Conservation (phyloP, 2,888 invertebrate genomes). For the Gari tellinella region DNA sequence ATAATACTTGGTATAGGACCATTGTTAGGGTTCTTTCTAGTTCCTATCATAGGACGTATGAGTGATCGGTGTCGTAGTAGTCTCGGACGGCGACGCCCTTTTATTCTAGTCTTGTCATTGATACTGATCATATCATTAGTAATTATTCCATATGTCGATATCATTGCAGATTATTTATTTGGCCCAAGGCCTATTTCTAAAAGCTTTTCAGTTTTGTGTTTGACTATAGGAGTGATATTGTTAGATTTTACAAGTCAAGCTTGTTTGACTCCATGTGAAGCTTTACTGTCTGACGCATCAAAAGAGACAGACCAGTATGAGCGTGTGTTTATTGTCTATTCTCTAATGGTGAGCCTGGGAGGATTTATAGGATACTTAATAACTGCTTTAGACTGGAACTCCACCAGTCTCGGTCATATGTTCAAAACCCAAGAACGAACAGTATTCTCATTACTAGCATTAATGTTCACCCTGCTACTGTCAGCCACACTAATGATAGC, state of each 20-base stretch:
- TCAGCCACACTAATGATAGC: constrained; percentile 94
- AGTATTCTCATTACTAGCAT: constrained; percentile 95
- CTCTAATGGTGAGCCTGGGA: constrained; percentile 97
- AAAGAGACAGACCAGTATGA: constrained; percentile 95
- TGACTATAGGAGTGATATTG: constrained; percentile 92
- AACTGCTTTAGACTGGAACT: constrained; percentile 93
- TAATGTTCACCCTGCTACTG: constrained; percentile 94
- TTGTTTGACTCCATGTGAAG: constrained; percentile 97
- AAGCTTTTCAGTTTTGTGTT: constrained; percentile 66
- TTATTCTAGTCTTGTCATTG: constrained; percentile 83
- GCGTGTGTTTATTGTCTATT: constrained; percentile 96
- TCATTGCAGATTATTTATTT: constrained; percentile 66
- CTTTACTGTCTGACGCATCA: constrained; percentile 96
- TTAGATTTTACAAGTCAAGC: constrained; percentile 98
- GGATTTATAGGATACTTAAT: constrained; percentile 96
- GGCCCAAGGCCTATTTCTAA: constrained; percentile 65
- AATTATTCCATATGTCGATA: constrained; percentile 83
- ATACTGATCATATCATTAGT: constrained; percentile 83
- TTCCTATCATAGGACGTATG: constrained; percentile 84
- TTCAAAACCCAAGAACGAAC: constrained; percentile 95
- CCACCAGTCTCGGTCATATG: constrained; percentile 86
- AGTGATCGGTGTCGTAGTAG: constrained; percentile 83
- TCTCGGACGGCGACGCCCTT: constrained; percentile 85
- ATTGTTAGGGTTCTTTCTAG: constrained; percentile 83
- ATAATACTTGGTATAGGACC: constrained; percentile 85